Conservation (phyloP, 1,140 invertebrate genomes). For the Hestina assimilis region DNA sequence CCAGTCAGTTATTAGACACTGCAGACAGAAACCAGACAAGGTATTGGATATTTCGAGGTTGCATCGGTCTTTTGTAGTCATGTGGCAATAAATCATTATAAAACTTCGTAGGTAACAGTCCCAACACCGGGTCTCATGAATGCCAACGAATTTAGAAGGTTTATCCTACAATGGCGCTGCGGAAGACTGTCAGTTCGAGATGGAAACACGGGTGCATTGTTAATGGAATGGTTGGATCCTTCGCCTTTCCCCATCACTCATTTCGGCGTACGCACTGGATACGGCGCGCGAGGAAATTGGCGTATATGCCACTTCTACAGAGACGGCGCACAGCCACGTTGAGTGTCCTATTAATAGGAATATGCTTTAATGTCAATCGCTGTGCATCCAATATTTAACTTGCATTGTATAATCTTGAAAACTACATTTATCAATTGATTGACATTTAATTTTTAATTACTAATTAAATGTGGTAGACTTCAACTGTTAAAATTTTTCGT, state of each 20-base stretch:
- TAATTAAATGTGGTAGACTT: conserved; percentile 39
- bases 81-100: conserved; percentile 30
- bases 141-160: conserved; percentile 78
- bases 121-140: conserved; percentile 78
- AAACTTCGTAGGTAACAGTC: conserved; percentile 74
- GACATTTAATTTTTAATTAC: conserved; percentile 12
- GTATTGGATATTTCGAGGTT: conserved; percentile 57
- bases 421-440: background rate
- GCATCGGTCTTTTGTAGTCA: conserved; percentile 18
- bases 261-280: conserved; percentile 81
- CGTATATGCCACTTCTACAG: conserved; percentile 63
- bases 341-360: conserved; percentile 41
- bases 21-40: conserved; percentile 82
- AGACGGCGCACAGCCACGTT: conserved; percentile 43
- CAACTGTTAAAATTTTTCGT: conserved; percentile 37
- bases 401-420: too few species aligned
- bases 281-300: conserved; percentile 82
- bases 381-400: conserved; percentile 29
- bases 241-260: conserved; percentile 80
- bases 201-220: conserved; percentile 58
- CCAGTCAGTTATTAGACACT: conserved; percentile 81
- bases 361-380: conserved; percentile 42
- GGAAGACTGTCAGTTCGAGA: conserved; percentile 77
- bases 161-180: conserved; percentile 80
- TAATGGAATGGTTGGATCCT: conserved; percentile 80